Percentiles rank a stretch among this genome's conserved stretches.
phyloP scores from a whole-genome alignment of 2,113 vertebrate species.

The Erythrocebus patas region DNA sequence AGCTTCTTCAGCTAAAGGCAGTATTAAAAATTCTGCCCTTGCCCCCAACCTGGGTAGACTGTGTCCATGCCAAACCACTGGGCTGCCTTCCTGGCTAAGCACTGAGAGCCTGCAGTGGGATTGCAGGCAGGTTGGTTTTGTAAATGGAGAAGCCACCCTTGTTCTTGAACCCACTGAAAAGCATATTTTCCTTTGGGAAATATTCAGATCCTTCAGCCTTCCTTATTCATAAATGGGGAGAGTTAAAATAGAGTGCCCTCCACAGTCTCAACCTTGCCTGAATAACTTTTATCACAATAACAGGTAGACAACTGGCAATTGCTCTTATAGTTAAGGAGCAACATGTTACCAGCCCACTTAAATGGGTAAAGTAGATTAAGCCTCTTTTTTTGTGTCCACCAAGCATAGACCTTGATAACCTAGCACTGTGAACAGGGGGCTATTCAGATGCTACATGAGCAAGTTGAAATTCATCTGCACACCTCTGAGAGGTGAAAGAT shows the following conservation, averaged over 20 bases:
- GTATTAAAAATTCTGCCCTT: slow-evolving; percentile 52
- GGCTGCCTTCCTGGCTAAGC: slow-evolving; percentile 25
- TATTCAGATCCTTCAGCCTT: slow-evolving; percentile 7
- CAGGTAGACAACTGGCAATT: background rate
- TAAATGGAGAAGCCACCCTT: slow-evolving; percentile 37
- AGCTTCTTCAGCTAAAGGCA: slow-evolving; percentile 43
- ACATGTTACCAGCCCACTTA: background rate
- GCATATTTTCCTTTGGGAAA: slow-evolving; percentile 35
- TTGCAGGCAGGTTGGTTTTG: slow-evolving; percentile 37
- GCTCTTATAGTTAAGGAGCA: background rate
- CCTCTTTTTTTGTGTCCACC: background rate
- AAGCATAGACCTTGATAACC: background rate
- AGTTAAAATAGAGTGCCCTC: background rate
- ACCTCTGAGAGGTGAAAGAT: background rate
- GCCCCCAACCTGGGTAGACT: background rate
- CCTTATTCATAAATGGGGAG: background rate
- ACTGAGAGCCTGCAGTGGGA: background rate
- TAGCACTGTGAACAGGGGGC: background rate
- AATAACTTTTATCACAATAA: slow-evolving; percentile 17
- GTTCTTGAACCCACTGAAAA: slow-evolving; percentile 24
- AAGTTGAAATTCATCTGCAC: background rate
- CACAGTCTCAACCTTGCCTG: background rate
- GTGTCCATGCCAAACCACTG: slow-evolving; percentile 43
- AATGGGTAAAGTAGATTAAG: background rate
- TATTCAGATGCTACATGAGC: background rate